phyloP scores from a whole-genome alignment of 2,797 vertebrate genomes.

The Holocentrus rufus region DNA sequence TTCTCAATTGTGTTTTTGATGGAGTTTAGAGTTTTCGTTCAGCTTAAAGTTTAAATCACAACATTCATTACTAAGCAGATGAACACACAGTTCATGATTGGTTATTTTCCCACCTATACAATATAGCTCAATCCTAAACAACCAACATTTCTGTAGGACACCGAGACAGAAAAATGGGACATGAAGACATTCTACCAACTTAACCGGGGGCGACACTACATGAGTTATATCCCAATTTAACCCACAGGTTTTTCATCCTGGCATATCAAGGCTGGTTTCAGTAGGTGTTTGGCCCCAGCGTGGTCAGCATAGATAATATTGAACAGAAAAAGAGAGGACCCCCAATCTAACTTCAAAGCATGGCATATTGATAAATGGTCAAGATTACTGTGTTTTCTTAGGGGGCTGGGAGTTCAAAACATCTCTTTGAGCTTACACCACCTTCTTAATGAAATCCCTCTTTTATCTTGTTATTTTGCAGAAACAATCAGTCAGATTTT shows the following conservation, averaged over 20 bases:
- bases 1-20: no score
- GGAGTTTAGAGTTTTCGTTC: not conserved
- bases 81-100: not conserved
- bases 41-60: not conserved
- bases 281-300: not conserved
- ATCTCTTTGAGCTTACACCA: not conserved
- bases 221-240: constrained; percentile 27
- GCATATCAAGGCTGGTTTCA: constrained; percentile 21
- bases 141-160: not conserved
- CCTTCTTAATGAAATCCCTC: not conserved
- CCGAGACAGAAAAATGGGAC: not conserved
- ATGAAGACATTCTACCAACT: not conserved
- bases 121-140: not conserved
- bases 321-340: constrained; percentile 8
- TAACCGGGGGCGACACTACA: not conserved
- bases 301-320: constrained; percentile 33
- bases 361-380: no score
- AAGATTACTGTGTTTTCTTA: no score
- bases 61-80: not conserved
- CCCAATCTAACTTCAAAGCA: no score
- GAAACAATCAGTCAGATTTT: not conserved
- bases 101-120: not conserved
- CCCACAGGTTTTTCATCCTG: constrained; percentile 11
- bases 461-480: no score
- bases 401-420: not conserved